Evolutionary conservation across 1,140 invertebrate species (phyloP).

Genomic region (Aphelenchoides besseyi): DNA sequence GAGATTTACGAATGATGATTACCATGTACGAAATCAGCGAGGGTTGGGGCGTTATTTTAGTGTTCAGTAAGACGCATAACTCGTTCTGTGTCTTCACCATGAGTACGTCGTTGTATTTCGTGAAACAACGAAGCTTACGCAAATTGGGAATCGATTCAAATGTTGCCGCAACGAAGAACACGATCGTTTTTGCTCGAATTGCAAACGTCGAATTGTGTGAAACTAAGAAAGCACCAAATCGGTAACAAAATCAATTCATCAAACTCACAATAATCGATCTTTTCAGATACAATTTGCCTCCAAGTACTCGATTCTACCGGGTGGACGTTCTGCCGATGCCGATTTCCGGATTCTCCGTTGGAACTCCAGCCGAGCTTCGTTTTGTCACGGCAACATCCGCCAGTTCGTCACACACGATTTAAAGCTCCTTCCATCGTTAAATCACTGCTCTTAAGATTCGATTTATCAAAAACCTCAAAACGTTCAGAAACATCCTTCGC

Average conservation of each 20-base stretch:
- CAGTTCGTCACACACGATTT: background rate
- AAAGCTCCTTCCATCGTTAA: no score
- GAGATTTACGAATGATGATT: conserved; percentile 38
- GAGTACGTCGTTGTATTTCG: conserved; percentile 31
- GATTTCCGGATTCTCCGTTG: background rate
- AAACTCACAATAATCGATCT: no score
- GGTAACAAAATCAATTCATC: conserved; percentile 24
- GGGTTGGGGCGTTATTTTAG: conserved; percentile 36
- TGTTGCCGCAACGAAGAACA: conserved; percentile 12
- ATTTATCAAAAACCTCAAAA: no score
- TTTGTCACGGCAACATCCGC: background rate
- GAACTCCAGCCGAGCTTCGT: background rate
- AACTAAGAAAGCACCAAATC: conserved; percentile 39
- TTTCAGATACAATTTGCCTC: conserved; percentile 48
- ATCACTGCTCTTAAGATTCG: no score
- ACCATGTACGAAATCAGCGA: conserved; percentile 35
- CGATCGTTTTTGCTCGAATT: conserved; percentile 39
- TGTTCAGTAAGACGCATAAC: conserved; percentile 32
- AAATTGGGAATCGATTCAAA: conserved; percentile 31
- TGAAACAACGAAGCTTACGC: conserved; percentile 40
- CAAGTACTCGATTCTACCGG: conserved; percentile 48
- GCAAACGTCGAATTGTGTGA: conserved; percentile 42
- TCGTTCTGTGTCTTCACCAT: conserved; percentile 23
- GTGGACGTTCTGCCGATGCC: conserved; percentile 41
- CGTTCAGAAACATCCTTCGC: no score